phyloP scores from a whole-genome alignment of 2,113 vertebrate genomes.

The Leptocoma aspasia region DNA sequence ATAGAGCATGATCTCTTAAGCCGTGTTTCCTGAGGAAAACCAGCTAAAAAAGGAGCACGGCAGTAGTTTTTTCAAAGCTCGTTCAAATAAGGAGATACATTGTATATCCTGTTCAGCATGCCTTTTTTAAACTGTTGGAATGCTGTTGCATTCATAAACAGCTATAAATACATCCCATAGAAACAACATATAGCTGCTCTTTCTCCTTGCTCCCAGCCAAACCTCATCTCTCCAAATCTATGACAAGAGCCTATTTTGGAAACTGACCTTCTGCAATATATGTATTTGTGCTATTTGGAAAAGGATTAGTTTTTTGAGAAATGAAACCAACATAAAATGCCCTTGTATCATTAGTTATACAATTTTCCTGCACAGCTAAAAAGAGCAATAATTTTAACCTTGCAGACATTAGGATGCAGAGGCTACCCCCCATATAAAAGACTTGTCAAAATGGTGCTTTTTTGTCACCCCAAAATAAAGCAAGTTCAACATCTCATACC shows the following conservation, averaged over 20 bases:
- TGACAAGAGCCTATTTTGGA: conserved; percentile 36
- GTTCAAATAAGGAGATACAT: conserved; percentile 52
- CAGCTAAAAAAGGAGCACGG: not conserved
- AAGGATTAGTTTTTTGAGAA: not conserved
- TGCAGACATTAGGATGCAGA: not conserved
- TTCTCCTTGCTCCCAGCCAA: conserved; percentile 13
- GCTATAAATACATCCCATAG: conserved; percentile 48
- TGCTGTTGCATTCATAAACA: conserved; percentile 33
- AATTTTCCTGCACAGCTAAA: not conserved
- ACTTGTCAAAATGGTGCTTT: not conserved
- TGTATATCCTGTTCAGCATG: not conserved
- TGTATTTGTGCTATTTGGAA: not conserved
- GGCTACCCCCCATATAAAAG: not conserved
- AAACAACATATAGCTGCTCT: conserved; percentile 26
- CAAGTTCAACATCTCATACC: not conserved
- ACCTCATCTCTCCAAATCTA: conserved; percentile 2
- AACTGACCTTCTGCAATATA: conserved; percentile 1
- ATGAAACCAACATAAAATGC: not conserved
- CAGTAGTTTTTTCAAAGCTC: not conserved
- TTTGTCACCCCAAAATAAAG: not conserved
- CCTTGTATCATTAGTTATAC: not conserved
- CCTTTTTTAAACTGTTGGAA: conserved; percentile 34
- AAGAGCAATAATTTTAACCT: not conserved
- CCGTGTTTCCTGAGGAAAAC: conserved; percentile 15
- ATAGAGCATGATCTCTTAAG: not conserved